Conservation (phyloP, 2,113 vertebrate genomes). For the Falcunculus frontatus region DNA sequence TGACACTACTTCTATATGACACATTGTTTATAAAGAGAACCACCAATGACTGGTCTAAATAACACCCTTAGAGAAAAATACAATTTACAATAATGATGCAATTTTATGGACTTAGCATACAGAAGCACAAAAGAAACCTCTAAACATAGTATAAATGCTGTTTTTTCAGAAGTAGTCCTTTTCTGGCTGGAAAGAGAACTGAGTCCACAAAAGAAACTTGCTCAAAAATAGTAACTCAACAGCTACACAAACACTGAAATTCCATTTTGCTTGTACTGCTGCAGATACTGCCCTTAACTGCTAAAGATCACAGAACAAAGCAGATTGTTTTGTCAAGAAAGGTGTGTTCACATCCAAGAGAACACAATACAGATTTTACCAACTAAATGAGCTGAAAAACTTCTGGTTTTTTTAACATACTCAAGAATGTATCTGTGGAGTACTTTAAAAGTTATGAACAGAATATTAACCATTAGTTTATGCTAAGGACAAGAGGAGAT, state of each 20-base stretch:
- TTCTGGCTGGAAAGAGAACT: neutral
- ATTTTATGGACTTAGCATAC: neutral
- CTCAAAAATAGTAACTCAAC: neutral
- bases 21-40: neutral
- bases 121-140: neutral
- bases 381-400: neutral
- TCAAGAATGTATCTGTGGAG: neutral
- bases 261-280: neutral
- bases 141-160: neutral
- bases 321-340: neutral
- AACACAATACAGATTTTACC: neutral
- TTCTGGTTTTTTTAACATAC: neutral
- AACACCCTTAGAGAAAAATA: neutral
- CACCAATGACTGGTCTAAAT: neutral
- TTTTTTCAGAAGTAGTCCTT: neutral
- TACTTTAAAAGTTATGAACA: neutral
- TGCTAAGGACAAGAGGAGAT: neutral
- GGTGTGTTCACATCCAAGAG: neutral
- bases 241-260: neutral
- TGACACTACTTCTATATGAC: neutral
- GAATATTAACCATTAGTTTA: neutral
- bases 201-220: neutral
- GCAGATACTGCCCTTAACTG: neutral
- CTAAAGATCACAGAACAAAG: neutral
- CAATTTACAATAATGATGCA: neutral